These are phyloP conservation scores for Phyllotreta cruciferae DNA, from an alignment of 2,888 invertebrate species.

Conservation along the genomic window DNA sequence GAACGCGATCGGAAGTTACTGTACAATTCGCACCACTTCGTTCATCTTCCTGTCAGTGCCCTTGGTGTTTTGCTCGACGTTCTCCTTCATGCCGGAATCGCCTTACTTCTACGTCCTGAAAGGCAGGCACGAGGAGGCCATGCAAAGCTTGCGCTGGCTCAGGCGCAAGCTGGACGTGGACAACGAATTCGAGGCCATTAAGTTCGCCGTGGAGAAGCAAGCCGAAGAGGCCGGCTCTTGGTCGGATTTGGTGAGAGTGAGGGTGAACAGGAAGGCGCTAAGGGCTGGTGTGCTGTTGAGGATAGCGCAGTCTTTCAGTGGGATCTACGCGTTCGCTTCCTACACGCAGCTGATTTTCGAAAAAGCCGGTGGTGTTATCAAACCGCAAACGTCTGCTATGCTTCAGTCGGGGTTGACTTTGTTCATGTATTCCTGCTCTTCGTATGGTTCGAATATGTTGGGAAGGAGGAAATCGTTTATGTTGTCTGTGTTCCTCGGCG, in stretches of 20 bases:
- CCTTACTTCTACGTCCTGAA: slow-evolving; percentile 50
- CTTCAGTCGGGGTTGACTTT: slow-evolving; percentile 43
- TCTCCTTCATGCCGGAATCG: slow-evolving; percentile 69
- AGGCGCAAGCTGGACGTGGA: slow-evolving; percentile 46
- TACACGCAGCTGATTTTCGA: slow-evolving; percentile 53
- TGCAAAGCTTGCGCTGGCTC: slow-evolving; percentile 43
- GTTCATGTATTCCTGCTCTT: slow-evolving; percentile 41
- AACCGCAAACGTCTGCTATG: slow-evolving; percentile 49
- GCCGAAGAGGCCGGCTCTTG: slow-evolving; percentile 51
- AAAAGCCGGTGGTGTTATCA: slow-evolving; percentile 51
- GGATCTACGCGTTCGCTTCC: slow-evolving; percentile 46
- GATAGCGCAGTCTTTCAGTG: slow-evolving; percentile 50
- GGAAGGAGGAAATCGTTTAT: slow-evolving; percentile 49
- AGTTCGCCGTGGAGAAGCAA: slow-evolving; percentile 48
- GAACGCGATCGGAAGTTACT: slow-evolving; percentile 66
- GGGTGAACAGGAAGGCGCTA: slow-evolving; percentile 49
- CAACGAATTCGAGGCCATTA: slow-evolving; percentile 44
- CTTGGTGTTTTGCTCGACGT: slow-evolving; percentile 63
- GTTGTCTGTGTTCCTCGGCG: slow-evolving; percentile 45
- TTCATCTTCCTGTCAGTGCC: slow-evolving; percentile 66
- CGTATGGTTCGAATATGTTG: slow-evolving; percentile 44
- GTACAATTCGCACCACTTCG: slow-evolving; percentile 62
- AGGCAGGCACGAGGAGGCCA: slow-evolving; percentile 44
- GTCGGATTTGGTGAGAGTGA: slow-evolving; percentile 49
- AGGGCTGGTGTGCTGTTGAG: slow-evolving; percentile 48